Evolutionary conservation across 2,113 vertebrate species (phyloP).

Genomic region (Perognathus longimembris): DNA sequence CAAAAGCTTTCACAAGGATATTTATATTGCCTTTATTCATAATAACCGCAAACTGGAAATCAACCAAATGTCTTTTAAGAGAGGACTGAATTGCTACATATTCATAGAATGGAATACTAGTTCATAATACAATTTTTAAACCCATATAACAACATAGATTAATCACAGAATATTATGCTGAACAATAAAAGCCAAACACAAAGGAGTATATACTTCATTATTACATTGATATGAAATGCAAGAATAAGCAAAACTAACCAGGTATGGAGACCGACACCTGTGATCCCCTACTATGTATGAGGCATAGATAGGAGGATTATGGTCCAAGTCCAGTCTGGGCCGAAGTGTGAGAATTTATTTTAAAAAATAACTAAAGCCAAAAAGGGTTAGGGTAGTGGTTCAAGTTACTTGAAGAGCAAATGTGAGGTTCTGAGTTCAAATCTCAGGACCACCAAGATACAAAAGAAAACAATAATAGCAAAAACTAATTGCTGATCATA

Average conservation of each 20-base stretch:
- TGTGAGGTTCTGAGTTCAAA: too few relatives aligned
- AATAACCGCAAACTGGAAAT: constrained; percentile 6
- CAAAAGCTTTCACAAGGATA: background rate
- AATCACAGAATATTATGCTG: background rate
- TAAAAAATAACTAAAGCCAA: too few relatives aligned
- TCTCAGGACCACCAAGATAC: too few relatives aligned
- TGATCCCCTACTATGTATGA: too few relatives aligned
- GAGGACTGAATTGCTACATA: background rate
- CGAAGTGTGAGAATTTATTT: too few relatives aligned
- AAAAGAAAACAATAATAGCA: too few relatives aligned
- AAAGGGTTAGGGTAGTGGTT: too few relatives aligned
- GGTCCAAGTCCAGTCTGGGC: too few relatives aligned
- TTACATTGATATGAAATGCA: background rate
- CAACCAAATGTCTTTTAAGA: constrained; percentile 29
- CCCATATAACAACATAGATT: background rate
- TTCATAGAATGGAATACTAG: constrained; percentile 10
- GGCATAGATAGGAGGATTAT: too few relatives aligned
- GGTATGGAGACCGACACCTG: too few relatives aligned
- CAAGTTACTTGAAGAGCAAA: too few relatives aligned
- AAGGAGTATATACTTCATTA: background rate
- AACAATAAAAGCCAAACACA: constrained; percentile 19
- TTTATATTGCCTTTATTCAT: background rate
- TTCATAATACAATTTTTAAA: background rate
- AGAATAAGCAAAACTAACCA: background rate
- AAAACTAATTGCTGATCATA: background rate